Evolutionary conservation across 1,140 invertebrate genomes (phyloP).

Genomic region (Acromyrmex charruanus): DNA sequence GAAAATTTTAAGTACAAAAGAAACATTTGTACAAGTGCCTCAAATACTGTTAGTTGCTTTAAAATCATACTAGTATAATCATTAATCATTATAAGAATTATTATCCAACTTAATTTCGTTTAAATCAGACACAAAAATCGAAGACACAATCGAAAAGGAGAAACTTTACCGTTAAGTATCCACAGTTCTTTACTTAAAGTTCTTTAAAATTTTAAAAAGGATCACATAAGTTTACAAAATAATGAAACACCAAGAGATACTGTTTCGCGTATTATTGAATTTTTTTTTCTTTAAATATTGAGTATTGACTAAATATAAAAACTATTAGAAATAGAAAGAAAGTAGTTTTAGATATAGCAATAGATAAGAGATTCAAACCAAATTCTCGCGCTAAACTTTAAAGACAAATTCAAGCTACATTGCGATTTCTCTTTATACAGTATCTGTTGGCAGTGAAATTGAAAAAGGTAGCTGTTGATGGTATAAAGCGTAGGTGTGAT

Average conservation of each 20-base stretch:
- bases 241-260: slow-evolving; percentile 62
- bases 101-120: slow-evolving; percentile 20
- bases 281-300: slow-evolving; percentile 14
- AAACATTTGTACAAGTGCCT: slow-evolving; percentile 30
- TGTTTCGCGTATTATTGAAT: slow-evolving; percentile 3
- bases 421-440: slow-evolving; percentile 54
- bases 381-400: not conserved
- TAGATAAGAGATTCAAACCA: not conserved
- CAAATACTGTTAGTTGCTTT: slow-evolving; percentile 55
- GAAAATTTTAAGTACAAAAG: slow-evolving; percentile 39
- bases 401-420: not conserved
- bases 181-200: slow-evolving; percentile 22
- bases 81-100: slow-evolving; percentile 35
- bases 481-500: slow-evolving; percentile 85
- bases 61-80: slow-evolving; percentile 15
- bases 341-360: not conserved
- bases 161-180: slow-evolving; percentile 35
- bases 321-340: not conserved
- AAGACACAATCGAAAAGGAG: not conserved
- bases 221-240: slow-evolving; percentile 51
- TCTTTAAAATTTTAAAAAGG: not conserved
- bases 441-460: slow-evolving; percentile 74
- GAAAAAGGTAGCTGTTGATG: slow-evolving; percentile 74
- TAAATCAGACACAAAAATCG: slow-evolving; percentile 8
- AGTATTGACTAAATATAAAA: not conserved